Conservation (phyloP, 1,140 invertebrate genomes). For the Bilobella aurantiaca region DNA sequence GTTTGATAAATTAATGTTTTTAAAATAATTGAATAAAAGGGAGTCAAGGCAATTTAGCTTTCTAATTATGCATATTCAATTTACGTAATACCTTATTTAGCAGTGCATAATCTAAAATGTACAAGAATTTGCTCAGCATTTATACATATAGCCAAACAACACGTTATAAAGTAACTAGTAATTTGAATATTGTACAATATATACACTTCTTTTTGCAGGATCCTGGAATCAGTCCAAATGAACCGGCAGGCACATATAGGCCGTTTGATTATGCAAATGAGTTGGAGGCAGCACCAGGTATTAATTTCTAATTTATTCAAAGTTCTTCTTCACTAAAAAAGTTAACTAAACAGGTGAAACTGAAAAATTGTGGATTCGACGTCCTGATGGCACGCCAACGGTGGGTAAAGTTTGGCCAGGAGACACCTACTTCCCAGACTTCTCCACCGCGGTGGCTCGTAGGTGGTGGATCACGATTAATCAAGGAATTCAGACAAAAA, state of each 20-base stretch:
- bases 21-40: background rate
- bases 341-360: too few species aligned
- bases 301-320: too few species aligned
- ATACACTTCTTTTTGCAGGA: slow-evolving; percentile 35
- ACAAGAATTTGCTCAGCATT: too few species aligned
- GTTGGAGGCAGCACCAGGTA: too few species aligned
- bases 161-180: too few species aligned
- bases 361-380: slow-evolving; percentile 43
- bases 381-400: slow-evolving; percentile 21
- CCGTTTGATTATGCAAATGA: slow-evolving; percentile 21
- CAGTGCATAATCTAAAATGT: background rate
- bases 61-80: too few species aligned
- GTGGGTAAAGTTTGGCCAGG: slow-evolving; percentile 32
- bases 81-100: too few species aligned
- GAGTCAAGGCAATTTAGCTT: too few species aligned
- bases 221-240: slow-evolving; percentile 17
- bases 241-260: slow-evolving; percentile 23
- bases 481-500: slow-evolving; percentile 38
- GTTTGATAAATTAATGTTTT: too few species aligned
- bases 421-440: slow-evolving; percentile 38
- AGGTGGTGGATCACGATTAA: slow-evolving; percentile 40
- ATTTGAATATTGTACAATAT: too few species aligned
- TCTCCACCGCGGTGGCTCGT: slow-evolving; percentile 36
- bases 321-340: too few species aligned
- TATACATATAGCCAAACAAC: too few species aligned